phyloP scores from a whole-genome alignment of 2,797 vertebrate genomes.

The Tenualosa thibaudeaui region DNA sequence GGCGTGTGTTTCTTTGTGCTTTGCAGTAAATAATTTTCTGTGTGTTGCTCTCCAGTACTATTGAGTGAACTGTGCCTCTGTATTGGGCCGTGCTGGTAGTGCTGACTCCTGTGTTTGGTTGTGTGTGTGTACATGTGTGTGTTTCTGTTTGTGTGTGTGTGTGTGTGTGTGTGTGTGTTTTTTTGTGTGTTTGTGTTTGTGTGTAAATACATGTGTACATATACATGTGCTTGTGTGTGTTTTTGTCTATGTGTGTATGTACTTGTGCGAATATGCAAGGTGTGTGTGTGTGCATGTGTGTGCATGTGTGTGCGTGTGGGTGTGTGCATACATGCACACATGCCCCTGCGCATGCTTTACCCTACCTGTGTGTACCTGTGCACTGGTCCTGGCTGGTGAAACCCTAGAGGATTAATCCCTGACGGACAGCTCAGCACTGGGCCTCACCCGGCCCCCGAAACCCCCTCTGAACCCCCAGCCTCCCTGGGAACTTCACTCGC shows the following conservation, averaged over 20 bases:
- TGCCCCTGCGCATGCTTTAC: background rate
- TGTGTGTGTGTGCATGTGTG: background rate
- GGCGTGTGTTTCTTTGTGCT: background rate
- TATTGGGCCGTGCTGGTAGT: no score
- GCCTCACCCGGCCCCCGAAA: background rate
- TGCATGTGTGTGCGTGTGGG: background rate
- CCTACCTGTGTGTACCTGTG: constrained; percentile 23
- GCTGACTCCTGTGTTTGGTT: background rate
- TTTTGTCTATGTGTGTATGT: background rate
- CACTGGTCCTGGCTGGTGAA: constrained; percentile 33
- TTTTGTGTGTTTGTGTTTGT: background rate
- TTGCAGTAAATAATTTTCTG: background rate
- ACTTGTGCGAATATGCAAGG: background rate
- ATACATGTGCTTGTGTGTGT: background rate
- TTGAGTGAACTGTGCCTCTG: no score
- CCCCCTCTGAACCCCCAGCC: background rate
- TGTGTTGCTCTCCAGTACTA: no score
- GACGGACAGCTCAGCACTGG: constrained; percentile 38
- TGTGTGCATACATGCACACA: background rate
- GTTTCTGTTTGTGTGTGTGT: background rate
- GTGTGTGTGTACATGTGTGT: constrained; percentile 1
- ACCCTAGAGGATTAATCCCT: constrained; percentile 47
- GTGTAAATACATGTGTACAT: background rate
- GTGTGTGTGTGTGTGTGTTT: background rate
- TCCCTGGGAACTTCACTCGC: background rate